Evolutionary conservation across 2,113 vertebrate genomes (phyloP).

Genomic region (Ivindomyrus marchei): DNA sequence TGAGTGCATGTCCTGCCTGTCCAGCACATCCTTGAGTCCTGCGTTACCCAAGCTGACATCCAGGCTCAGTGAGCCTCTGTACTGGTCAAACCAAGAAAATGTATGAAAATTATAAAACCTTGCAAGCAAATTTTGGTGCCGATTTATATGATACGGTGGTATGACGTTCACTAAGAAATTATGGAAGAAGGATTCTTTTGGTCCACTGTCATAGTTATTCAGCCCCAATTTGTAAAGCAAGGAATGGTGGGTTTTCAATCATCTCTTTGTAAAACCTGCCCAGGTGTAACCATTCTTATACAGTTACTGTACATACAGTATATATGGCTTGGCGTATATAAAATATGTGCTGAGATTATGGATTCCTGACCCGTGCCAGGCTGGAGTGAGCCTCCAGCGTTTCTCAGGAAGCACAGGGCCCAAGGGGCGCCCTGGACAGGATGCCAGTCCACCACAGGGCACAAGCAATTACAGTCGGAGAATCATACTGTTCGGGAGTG

Average conservation of each 20-base stretch:
- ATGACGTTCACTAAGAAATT: not conserved
- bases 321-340: not conserved
- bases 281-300: not conserved
- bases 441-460: not conserved
- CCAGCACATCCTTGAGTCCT: not conserved
- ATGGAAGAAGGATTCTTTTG: not conserved
- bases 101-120: not conserved
- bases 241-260: not conserved
- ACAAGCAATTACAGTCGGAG: not conserved
- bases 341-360: not conserved
- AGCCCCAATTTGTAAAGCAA: not conserved
- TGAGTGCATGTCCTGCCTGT: not conserved
- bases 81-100: not conserved
- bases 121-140: not conserved
- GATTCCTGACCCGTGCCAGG: not conserved
- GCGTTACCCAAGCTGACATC: not conserved
- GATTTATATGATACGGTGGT: not conserved
- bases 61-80: not conserved
- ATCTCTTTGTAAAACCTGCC: not conserved
- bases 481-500: not conserved
- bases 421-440: not conserved
- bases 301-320: not conserved
- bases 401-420: not conserved
- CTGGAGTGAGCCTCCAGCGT: not conserved
- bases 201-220: not conserved